phyloP scores from a whole-genome alignment of 1,140 invertebrate species.

The Drosophila bocqueti region DNA sequence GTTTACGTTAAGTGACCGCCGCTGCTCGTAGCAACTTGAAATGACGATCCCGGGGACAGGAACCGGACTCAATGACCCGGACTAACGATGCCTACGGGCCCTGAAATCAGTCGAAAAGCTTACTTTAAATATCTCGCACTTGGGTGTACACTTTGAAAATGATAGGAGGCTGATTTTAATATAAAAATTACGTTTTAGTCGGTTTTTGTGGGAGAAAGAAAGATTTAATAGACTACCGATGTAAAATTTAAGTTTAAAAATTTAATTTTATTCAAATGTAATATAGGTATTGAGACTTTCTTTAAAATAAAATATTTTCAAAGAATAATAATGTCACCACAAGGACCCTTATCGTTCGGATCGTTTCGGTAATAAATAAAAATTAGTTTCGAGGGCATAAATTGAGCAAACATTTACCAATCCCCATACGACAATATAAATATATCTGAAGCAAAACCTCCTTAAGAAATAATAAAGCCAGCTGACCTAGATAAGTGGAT shows the following conservation, averaged over 20 bases:
- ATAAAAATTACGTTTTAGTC: not conserved
- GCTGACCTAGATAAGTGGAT: not conserved
- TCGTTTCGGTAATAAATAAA: not conserved
- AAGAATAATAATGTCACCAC: not conserved
- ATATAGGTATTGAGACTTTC: too few species aligned
- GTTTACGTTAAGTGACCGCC: conserved; percentile 52
- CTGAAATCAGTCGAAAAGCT: conserved; percentile 5
- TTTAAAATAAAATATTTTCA: too few species aligned
- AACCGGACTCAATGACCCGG: conserved; percentile 34
- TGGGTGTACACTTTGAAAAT: not conserved
- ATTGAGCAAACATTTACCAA: not conserved
- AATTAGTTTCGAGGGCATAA: not conserved
- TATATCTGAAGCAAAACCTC: not conserved
- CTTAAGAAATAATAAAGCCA: not conserved
- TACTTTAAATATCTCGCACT: conserved; percentile 14
- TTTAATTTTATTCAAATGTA: too few species aligned
- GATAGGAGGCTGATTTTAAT: not conserved
- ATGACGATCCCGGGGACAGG: conserved; percentile 38
- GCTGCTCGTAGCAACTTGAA: conserved; percentile 46
- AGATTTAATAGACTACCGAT: too few species aligned
- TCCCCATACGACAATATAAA: not conserved
- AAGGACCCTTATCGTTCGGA: too few species aligned
- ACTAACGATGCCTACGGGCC: conserved; percentile 29
- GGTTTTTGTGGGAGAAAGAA: not conserved
- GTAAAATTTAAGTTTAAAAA: too few species aligned